Evolutionary conservation across 2,888 invertebrate genomes (phyloP).

Genomic region (Limnephilus lunatus): DNA sequence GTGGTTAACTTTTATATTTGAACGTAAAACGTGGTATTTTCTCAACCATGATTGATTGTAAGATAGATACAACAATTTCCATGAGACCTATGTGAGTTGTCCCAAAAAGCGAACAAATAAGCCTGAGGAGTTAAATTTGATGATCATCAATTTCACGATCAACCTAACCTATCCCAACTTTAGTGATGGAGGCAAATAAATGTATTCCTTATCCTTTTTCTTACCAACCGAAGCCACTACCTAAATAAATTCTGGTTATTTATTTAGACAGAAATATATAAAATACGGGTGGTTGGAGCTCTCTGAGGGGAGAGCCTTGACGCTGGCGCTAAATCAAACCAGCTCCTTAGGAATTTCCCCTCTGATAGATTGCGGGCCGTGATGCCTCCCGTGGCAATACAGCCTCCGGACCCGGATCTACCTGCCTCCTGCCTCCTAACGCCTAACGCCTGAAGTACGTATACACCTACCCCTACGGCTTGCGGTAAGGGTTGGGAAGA

Average conservation of each 20-base stretch:
- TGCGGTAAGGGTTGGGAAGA: neutral
- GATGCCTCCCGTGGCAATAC: conserved; percentile 13
- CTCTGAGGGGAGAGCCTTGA: neutral
- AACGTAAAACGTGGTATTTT: too few relatives aligned
- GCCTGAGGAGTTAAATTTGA: too few relatives aligned
- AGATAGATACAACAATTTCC: too few relatives aligned
- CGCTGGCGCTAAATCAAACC: conserved; percentile 5
- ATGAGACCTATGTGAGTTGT: too few relatives aligned
- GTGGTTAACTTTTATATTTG: too few relatives aligned
- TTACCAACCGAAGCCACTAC: neutral
- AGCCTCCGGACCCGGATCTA: neutral
- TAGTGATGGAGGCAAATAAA: neutral
- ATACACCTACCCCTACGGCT: too few relatives aligned
- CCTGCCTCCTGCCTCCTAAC: neutral
- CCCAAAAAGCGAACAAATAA: too few relatives aligned
- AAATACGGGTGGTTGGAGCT: neutral
- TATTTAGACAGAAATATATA: conserved; percentile 9
- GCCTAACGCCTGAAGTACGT: too few relatives aligned
- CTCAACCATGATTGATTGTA: too few relatives aligned
- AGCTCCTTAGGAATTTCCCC: neutral
- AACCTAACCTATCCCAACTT: too few relatives aligned
- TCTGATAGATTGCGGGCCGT: neutral
- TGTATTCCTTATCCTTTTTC: neutral
- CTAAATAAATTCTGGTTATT: neutral
- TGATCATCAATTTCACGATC: too few relatives aligned